Evolutionary conservation across 2,113 vertebrate genomes (phyloP), one percentile per base, ranked within the genome.

Genomic region (Rhinolophus sinicus): DNA sequence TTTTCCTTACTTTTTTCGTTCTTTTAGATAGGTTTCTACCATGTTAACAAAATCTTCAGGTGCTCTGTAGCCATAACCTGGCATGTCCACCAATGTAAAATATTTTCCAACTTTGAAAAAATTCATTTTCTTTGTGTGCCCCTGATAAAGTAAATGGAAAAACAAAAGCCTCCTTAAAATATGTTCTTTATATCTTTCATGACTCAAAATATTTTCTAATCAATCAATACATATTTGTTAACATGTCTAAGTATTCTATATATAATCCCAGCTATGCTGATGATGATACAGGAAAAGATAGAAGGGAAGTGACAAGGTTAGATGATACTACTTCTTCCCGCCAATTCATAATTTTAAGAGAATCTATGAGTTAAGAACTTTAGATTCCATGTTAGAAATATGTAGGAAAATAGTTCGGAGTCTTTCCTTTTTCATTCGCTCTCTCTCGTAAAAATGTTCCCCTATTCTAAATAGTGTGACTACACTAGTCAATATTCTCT

Each of bases 81-180:
- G 99, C 99, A 99, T 99, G 98, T 99, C 99, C 65, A 99, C 99
- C 52, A 99, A 30, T 30, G 98, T 99, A 96, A 99, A 99, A 0
- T 98, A 97, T 96, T 98, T 99, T 73, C 99, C 99, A 89, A 99
- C 99, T 97, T 97, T 98, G 98, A 99, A 99, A 98, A 99, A 99
- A 98, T 99, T 99, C 98, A 99, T 99, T 98, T 99, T 99, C 98
- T 99, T 99, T 40, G 99, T 99, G 97, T 99, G 99, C 18, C 99
- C 99, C 99, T 99, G 93, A 90, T 52, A 90, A 96, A 97, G 21
- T 80, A 90, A 92, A 95, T 62, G 30, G n/a, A 28, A 86, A 94
- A 96, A 94, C 60, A 76, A n/a, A 80, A 81, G 3, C 28, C 44
- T 28, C 40, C 58, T 95, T 91, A 78, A 72, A 92, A 93, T 65